A percentile compares a stretch with the other conserved stretches of the same genome.
Conservation (phyloP, 2,797 vertebrate species). For the Graptemys geographica region DNA sequence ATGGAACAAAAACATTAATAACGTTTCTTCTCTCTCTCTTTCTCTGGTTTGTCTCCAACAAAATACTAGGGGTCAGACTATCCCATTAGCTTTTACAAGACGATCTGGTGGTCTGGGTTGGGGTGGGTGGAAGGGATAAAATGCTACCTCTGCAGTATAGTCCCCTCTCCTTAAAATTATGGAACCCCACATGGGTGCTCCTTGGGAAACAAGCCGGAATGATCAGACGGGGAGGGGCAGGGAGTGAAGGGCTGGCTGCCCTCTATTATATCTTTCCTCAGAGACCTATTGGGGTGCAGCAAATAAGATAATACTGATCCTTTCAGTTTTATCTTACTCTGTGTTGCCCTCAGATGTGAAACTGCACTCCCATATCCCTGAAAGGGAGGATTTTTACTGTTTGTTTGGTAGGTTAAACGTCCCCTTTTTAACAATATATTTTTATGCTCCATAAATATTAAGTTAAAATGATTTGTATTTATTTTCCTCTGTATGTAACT, state of each 20-base stretch:
- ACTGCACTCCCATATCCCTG: neutral
- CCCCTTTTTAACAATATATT: neutral
- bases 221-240: neutral
- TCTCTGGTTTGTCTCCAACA: neutral
- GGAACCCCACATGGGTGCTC: neutral
- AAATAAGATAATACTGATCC: neutral
- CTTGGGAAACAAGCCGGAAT: neutral
- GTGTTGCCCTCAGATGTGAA: neutral
- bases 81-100: neutral
- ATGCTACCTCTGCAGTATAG: neutral
- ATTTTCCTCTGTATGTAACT: neutral
- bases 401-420: neutral
- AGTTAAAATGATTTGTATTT: neutral
- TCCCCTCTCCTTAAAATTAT: neutral
- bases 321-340: slow-evolving; percentile 7
- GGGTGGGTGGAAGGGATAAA: neutral
- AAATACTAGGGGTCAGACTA: neutral
- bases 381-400: neutral
- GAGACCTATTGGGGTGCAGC: neutral
- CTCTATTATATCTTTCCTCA: neutral
- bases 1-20: neutral
- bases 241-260: neutral
- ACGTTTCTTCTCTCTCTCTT: neutral
- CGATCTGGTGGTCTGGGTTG: neutral
- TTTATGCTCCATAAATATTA: slow-evolving; percentile 23